phyloP scores from a whole-genome alignment of 1,140 invertebrate genomes.

The Drosophila arawakana region DNA sequence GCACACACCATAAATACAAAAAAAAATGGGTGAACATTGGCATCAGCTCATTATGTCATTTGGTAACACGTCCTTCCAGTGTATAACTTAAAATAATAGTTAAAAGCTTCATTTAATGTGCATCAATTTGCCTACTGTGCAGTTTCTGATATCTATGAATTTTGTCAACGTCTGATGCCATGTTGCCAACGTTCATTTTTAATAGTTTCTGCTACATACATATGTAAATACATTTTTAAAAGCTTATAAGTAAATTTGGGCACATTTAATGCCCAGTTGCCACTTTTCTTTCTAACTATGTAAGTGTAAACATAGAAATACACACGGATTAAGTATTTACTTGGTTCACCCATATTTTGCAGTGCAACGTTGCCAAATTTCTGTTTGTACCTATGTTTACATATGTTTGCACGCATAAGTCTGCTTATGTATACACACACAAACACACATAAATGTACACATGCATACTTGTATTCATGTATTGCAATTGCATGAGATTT shows the following conservation, averaged over 20 bases:
- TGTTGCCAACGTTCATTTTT: slow-evolving; percentile 19
- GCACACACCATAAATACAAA: neutral
- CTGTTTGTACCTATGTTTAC: neutral
- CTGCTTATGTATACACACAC: too few species aligned
- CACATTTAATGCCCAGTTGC: neutral
- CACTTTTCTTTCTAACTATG: neutral
- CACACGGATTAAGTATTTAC: too few species aligned
- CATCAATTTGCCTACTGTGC: neutral
- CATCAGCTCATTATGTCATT: too few species aligned
- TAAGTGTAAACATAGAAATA: neutral
- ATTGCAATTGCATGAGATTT: neutral
- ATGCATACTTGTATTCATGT: neutral
- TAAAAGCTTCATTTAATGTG: too few species aligned
- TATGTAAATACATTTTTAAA: too few species aligned
- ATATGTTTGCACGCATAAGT: neutral
- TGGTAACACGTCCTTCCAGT: too few species aligned
- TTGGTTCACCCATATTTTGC: neutral
- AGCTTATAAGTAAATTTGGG: too few species aligned
- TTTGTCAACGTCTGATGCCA: slow-evolving; percentile 12
- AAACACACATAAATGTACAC: neutral
- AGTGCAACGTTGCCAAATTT: slow-evolving; percentile 16
- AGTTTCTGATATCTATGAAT: neutral
- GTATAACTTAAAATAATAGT: too few species aligned
- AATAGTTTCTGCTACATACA: neutral
- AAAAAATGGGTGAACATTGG: too few species aligned